Evolutionary conservation across 2,113 vertebrate species (phyloP), one percentile per base, ranked within the genome.

Genomic region (Centropristis striata): DNA sequence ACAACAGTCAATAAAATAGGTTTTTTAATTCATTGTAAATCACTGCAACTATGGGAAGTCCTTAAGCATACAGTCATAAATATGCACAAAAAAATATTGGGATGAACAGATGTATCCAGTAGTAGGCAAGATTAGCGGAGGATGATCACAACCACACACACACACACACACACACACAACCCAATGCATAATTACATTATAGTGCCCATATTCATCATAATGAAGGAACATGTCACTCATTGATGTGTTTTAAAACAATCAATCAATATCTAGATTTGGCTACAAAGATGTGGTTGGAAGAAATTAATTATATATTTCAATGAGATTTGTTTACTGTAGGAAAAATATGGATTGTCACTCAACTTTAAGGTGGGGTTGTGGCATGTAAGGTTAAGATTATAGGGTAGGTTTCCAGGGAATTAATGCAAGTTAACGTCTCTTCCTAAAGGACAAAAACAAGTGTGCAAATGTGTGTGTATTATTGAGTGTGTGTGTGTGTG

Each of bases 391-490:
- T 74, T 64, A 66, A 37, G 44, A 39, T 75, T 64, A 20, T 49
- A 68, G 16, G 20, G 54, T 49, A 61, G 51, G 42, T 63, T 65
- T 85, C 25, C 74, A 67, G 60, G 57, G 36, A 67, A 54, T 64
- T 41, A 63, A 60, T 61, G 36, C 59, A 64, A 80, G 59, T 76
- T 46, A 60, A 47, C 10, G 59, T 70, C 61, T 85, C 28, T 27
- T 71, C 36, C 58, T 1, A 41, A 75, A 60, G 81, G 80, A 86
- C 75, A 82, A 87, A 86, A 89, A 81, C 20, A 81, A 78, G 58
- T 71, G 71, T 64, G 51, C 11, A 14, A 41, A 16, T 83, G 59
- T 54, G 60, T 80, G 39, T 70, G 70, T 81, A 32, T 32, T 32
- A 32, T 32, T 32, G 69, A 39, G 36, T 67, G 73, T 66, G 66